Conservation (phyloP, 2,888 invertebrate genomes). For the Embidobia sp. region DNA sequence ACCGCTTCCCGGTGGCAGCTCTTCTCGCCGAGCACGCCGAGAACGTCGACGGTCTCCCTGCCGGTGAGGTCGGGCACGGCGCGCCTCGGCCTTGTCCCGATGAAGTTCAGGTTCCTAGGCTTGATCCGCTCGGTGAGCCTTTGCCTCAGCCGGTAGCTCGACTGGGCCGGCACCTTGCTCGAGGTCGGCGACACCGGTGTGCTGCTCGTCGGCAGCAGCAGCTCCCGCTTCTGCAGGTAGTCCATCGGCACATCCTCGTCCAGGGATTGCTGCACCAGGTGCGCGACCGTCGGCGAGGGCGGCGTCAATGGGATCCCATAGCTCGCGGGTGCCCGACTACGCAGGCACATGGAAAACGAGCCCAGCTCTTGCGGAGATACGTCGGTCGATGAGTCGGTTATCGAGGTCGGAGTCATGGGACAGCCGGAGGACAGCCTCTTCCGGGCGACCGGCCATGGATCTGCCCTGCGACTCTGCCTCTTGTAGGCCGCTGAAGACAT, state of each 20-base stretch:
- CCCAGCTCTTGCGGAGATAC: neutral
- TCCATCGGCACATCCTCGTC: conserved; percentile 26
- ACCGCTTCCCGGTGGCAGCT: conserved; percentile 77
- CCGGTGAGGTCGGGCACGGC: conserved; percentile 74
- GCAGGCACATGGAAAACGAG: conserved; percentile 36
- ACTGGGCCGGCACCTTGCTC: conserved; percentile 4
- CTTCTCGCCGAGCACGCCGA: conserved; percentile 77
- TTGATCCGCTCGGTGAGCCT: conserved; percentile 60
- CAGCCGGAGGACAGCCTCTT: conserved; percentile 26
- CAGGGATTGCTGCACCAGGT: conserved; percentile 38
- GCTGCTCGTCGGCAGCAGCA: conserved; percentile 14
- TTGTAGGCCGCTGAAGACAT: conserved; percentile 25
- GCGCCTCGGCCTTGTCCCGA: conserved; percentile 56
- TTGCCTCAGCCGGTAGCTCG: neutral
- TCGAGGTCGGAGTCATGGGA: conserved; percentile 20
- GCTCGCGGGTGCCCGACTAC: conserved; percentile 6
- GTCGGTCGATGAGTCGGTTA: neutral
- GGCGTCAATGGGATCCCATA: conserved; percentile 38
- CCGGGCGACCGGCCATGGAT: conserved; percentile 41
- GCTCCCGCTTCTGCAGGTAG: neutral
- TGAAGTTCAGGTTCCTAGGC: conserved; percentile 77
- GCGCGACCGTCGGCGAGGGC: conserved; percentile 53
- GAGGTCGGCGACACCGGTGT: conserved; percentile 49
- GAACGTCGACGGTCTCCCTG: conserved; percentile 74
- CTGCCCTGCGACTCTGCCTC: conserved; percentile 43